A percentile compares a stretch with the other conserved stretches of the same genome.
These are phyloP conservation scores for Tricholauxania praeusta DNA, from an alignment of 2,888 invertebrate genomes.

Conservation along the genomic window DNA sequence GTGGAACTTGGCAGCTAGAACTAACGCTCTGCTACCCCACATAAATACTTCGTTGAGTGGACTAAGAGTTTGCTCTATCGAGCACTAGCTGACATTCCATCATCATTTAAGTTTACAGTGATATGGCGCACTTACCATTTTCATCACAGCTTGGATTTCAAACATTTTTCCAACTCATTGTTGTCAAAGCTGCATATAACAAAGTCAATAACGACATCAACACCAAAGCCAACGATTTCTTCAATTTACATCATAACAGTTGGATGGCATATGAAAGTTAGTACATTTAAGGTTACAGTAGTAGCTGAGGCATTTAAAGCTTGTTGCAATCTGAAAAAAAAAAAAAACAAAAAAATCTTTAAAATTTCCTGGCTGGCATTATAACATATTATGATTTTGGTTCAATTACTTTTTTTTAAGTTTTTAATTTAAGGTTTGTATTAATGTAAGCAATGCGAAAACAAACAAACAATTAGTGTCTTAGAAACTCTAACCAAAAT, in stretches of 20 bases:
- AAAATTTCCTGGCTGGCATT: constrained; percentile 38
- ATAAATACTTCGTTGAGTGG: too few species aligned
- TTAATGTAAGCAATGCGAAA: too few species aligned
- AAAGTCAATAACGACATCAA: not conserved
- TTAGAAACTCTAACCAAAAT: too few species aligned
- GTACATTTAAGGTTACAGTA: not conserved
- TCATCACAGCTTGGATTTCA: not conserved
- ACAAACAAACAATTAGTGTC: too few species aligned
- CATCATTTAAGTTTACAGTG: constrained; percentile 23
- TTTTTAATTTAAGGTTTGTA: constrained; percentile 29
- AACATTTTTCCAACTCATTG: constrained; percentile 13
- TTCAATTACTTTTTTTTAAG: constrained; percentile 14
- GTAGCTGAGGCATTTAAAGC: not conserved
- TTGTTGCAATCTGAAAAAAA: constrained; percentile 18
- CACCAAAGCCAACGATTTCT: constrained; percentile 2
- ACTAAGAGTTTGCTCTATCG: too few species aligned
- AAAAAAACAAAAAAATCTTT: constrained; percentile 30
- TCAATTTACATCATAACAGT: constrained; percentile 23
- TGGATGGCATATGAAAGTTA: not conserved
- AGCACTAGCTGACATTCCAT: not conserved
- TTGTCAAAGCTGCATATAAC: not conserved
- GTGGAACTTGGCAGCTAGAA: too few species aligned
- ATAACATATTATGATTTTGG: constrained; percentile 29
- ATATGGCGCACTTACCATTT: constrained; percentile 23
- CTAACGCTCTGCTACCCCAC: too few species aligned